Evolutionary conservation across 35 echinoderm and acorn worm genomes (phyloP).

Genomic region (Stichopus chloronotus): DNA sequence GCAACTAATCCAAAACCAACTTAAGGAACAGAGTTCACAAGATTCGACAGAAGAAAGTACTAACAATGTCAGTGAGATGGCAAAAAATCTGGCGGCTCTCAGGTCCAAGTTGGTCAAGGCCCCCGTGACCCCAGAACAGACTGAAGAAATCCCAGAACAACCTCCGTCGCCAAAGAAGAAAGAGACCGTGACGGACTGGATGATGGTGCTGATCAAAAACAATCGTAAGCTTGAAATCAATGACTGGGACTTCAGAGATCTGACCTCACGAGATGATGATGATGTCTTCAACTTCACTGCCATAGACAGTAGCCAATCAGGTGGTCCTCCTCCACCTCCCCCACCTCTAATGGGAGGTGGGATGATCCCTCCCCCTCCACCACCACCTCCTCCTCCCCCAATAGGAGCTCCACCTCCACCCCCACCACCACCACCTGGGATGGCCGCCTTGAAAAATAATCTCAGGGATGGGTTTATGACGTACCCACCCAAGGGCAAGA

Average conservation of each 20-base stretch:
- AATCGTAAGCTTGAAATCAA: slow-evolving; percentile 75
- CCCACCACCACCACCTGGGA: slow-evolving; percentile 32
- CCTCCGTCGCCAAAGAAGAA: slow-evolving; percentile 34
- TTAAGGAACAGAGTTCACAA: slow-evolving; percentile 63
- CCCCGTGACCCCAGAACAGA: background rate
- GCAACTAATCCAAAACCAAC: slow-evolving; percentile 80
- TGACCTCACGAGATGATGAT: slow-evolving; percentile 75
- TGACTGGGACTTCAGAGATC: slow-evolving; percentile 85
- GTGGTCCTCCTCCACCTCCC: slow-evolving; percentile 18
- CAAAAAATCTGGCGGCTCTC: slow-evolving; percentile 62
- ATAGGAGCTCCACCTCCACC: slow-evolving; percentile 13
- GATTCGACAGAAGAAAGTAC: background rate
- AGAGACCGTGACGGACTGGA: slow-evolving; percentile 64
- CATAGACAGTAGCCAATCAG: slow-evolving; percentile 22
- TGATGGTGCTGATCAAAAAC: slow-evolving; percentile 70
- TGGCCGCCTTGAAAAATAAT: background rate
- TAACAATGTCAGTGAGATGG: slow-evolving; percentile 71
- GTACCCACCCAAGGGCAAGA: slow-evolving; percentile 80
- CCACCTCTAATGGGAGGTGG: background rate
- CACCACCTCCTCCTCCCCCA: slow-evolving; percentile 71
- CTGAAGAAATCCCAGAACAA: background rate
- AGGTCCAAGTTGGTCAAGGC: slow-evolving; percentile 32
- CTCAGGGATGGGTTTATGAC: slow-evolving; percentile 56
- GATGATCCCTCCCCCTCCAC: slow-evolving; percentile 13
- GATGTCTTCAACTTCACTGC: slow-evolving; percentile 71